phyloP scores from a whole-genome alignment of 2,113 vertebrate genomes.

The Axis porcinus region DNA sequence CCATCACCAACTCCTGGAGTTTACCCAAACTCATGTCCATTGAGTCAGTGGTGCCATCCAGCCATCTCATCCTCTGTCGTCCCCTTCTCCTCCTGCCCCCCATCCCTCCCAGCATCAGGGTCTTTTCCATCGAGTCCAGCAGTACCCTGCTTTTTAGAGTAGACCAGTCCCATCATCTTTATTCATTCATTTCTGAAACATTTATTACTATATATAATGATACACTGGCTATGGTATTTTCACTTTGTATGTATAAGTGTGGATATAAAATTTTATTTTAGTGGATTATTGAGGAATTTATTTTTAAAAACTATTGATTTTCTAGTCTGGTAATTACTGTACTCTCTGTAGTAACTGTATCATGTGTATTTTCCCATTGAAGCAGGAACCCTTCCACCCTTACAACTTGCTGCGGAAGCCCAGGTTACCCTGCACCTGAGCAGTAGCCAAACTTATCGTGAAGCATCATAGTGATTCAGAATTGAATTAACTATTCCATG shows the following conservation, averaged over 20 bases:
- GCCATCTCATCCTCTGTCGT: too few relatives aligned
- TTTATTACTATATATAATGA: background rate
- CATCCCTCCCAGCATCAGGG: too few relatives aligned
- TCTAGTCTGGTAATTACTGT: background rate
- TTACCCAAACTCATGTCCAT: too few relatives aligned
- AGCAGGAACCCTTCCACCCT: background rate
- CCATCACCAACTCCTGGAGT: too few relatives aligned
- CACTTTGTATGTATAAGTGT: background rate
- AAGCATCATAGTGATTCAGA: background rate
- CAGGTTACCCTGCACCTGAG: background rate
- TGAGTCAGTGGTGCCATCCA: too few relatives aligned
- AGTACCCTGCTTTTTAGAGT: background rate
- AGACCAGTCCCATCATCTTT: background rate
- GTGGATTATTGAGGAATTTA: background rate
- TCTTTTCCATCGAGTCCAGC: too few relatives aligned
- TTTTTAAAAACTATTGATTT: constrained; percentile 32
- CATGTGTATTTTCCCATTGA: background rate
- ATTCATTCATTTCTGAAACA: background rate
- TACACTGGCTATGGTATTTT: background rate
- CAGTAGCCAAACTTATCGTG: background rate
- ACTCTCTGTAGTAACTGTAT: background rate
- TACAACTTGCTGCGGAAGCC: background rate
- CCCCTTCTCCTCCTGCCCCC: too few relatives aligned
- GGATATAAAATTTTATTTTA: background rate
- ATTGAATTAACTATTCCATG: background rate